Evolutionary conservation across 2,797 vertebrate species (phyloP), one percentile per base, ranked within the genome.

Genomic region (Poecilia picta): DNA sequence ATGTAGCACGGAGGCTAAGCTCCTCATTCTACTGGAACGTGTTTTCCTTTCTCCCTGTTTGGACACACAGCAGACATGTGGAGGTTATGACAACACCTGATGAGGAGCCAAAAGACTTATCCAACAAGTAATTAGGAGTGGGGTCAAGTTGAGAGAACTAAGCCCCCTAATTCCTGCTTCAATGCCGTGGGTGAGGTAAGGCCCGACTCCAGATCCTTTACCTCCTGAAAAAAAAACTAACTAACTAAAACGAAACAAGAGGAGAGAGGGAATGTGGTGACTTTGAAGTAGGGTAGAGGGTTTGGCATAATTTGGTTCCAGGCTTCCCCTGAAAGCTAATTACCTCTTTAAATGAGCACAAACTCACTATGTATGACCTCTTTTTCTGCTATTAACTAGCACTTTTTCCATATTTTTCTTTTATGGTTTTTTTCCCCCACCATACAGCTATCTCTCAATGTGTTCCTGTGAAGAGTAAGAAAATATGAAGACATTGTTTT

Each of bases 81-180:
- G 93, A 95, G 94, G 94, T 94, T 95, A 95, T 92, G 87, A 95
- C 91, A 95, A 95, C 94, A 95, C 90, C 92, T 86, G 45, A 20
- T 81, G 73, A 93, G 94, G 94, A 95, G 94, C 93, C 93, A 89
- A 91, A 92, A 88, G 93, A 95, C 93, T 95, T 95, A 95, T 83
- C 92, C 91, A 88, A 95, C 95, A 95, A 95, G 94, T 94, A 93
- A 95, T 95, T 95, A 95, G 94, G 93, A 95, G 91, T 75, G 49
- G 90, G 94, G 94, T 95, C 94, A 95, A 94, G 94, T 95, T 95
- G 91, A 94, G 89, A 94, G 90, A 94, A 91, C 92, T 95, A 94
- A 95, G 93, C 92, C 88, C 89, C 74, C 83, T 94, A 94, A 95
- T 94, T 94, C 93, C 90, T 82, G 62, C 83, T 88, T 83, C 89